A percentile compares a stretch with the other conserved stretches of the same genome.
These are phyloP conservation scores for Chloroceryle aenea DNA, from an alignment of 2,113 vertebrate species.

Conservation along the genomic window DNA sequence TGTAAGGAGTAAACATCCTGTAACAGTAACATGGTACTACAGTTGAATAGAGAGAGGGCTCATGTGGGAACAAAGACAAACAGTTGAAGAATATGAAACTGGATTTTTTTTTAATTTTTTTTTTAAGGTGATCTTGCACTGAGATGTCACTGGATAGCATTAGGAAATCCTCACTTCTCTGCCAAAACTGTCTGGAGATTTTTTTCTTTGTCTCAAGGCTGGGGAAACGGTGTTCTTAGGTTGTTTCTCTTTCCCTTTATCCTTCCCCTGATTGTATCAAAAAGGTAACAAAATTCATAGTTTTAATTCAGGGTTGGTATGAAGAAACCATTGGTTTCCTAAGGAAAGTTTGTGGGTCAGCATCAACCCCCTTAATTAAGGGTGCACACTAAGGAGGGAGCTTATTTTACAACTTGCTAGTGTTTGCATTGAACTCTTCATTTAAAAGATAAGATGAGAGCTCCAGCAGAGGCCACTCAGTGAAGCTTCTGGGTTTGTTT, in stretches of 20 bases:
- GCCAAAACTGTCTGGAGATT: background rate
- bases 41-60: background rate
- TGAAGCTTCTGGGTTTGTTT: background rate
- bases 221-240: background rate
- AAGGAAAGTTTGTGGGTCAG: background rate
- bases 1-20: background rate
- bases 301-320: background rate
- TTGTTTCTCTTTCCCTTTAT: background rate
- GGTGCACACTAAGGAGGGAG: background rate
- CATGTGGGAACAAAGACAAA: background rate
- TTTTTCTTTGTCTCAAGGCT: background rate
- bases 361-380: background rate
- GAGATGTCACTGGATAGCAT: background rate
- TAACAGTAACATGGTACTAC: background rate
- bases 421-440: fast-evolving
- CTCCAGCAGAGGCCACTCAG: background rate
- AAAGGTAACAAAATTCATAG: background rate
- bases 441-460: background rate
- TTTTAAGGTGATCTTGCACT: background rate
- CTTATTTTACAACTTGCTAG: background rate
- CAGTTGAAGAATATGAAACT: background rate
- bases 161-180: background rate
- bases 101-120: background rate
- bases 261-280: background rate
- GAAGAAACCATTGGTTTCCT: background rate